phyloP scores from a whole-genome alignment of 1,140 invertebrate species.

The Ruditapes philippinarum region DNA sequence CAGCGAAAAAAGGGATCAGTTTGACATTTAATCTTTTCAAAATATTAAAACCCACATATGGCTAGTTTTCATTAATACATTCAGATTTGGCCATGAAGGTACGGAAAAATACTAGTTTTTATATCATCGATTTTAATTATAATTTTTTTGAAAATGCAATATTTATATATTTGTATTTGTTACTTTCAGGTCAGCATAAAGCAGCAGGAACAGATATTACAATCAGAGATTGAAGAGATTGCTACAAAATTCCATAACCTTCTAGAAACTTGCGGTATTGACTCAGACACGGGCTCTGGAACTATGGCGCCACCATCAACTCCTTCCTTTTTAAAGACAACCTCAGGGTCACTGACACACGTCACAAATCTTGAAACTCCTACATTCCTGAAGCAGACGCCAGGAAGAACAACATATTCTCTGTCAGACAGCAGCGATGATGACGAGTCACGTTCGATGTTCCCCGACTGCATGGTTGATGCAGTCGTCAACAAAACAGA shows the following conservation, averaged over 20 bases:
- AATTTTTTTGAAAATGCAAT: not conserved
- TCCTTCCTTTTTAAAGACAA: conserved; percentile 68
- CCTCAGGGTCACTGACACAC: conserved; percentile 60
- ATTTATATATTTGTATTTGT: conserved; percentile 38
- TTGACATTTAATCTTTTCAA: not conserved
- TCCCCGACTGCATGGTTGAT: conserved; percentile 35
- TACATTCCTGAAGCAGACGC: conserved; percentile 55
- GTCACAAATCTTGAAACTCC: conserved; percentile 60
- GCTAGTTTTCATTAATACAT: not conserved
- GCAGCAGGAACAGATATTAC: conserved; percentile 74
- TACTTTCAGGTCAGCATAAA: conserved; percentile 78
- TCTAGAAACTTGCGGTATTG: conserved; percentile 74
- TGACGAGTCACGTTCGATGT: conserved; percentile 48
- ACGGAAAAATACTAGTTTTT: not conserved
- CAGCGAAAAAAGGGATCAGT: not conserved
- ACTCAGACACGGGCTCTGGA: conserved; percentile 47
- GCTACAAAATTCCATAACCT: conserved; percentile 77
- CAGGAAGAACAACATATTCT: conserved; percentile 30
- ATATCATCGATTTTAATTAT: not conserved
- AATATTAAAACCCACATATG: not conserved
- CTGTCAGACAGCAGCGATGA: conserved; percentile 66
- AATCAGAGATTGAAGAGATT: conserved; percentile 78
- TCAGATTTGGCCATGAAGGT: not conserved
- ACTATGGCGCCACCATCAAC: conserved; percentile 69
- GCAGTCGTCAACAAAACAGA: conserved; percentile 53